Percentiles rank a stretch among this genome's conserved stretches.
Evolutionary conservation across 2,113 vertebrate genomes (phyloP).

Genomic region (Dendrocopos noguchii): DNA sequence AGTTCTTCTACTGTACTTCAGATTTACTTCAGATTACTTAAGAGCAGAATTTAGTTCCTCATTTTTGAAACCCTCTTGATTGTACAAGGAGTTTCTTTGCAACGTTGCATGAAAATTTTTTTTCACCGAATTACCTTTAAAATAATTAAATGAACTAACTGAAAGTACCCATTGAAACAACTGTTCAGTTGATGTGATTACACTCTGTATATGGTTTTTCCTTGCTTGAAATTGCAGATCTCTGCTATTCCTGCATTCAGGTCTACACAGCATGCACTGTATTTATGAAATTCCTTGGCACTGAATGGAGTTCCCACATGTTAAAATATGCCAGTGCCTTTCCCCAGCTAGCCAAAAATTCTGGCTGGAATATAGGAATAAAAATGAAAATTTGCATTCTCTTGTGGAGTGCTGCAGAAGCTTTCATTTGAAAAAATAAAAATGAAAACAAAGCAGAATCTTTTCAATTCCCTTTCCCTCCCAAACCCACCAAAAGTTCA

Average conservation of each 20-base stretch:
- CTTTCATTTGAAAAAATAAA: neutral
- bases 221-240: neutral
- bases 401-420: neutral
- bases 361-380: neutral
- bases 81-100: neutral
- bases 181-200: slow-evolving; percentile 53
- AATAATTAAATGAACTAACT: neutral
- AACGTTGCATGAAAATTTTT: neutral
- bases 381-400: neutral
- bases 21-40: neutral
- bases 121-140: neutral
- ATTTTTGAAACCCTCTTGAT: neutral
- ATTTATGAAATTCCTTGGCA: neutral
- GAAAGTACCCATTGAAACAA: slow-evolving; percentile 31
- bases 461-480: neutral
- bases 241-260: neutral
- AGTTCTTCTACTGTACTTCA: neutral
- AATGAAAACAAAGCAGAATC: neutral
- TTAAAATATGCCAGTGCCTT: neutral
- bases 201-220: slow-evolving; percentile 9
- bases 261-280: neutral
- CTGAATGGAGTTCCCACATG: neutral
- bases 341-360: neutral
- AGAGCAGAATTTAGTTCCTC: neutral
- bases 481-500: accelerated